Conservation (phyloP, 2,888 invertebrate species). For the Coremacera marginata region DNA sequence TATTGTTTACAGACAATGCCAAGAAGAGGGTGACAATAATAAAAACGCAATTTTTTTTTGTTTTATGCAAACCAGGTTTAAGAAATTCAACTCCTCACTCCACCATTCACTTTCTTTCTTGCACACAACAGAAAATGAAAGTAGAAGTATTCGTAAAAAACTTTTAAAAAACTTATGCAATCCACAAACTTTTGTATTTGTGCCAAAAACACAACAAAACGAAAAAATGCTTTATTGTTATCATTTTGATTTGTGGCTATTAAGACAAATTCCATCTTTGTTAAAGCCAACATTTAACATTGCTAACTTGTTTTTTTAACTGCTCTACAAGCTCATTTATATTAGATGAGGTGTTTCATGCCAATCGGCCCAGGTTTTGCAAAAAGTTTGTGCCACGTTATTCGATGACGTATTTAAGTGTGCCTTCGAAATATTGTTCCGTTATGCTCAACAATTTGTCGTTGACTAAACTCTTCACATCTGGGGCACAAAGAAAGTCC, state of each 20-base stretch:
- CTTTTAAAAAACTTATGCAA: background rate
- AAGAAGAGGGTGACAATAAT: background rate
- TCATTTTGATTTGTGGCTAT: too few species aligned
- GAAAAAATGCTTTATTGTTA: background rate
- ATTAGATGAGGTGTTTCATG: too few species aligned
- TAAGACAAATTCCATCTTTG: too few species aligned
- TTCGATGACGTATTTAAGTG: slow-evolving; percentile 59
- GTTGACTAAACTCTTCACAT: slow-evolving; percentile 58
- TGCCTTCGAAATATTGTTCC: slow-evolving; percentile 56
- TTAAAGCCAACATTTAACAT: too few species aligned
- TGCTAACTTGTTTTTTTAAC: too few species aligned
- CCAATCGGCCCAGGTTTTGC: too few species aligned
- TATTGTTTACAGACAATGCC: background rate
- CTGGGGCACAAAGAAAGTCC: slow-evolving; percentile 57
- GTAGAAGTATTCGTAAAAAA: slow-evolving; percentile 5
- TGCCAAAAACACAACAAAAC: background rate
- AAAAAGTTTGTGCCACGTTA: too few species aligned
- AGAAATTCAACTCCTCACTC: background rate
- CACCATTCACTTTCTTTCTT: background rate
- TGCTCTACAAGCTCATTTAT: too few species aligned
- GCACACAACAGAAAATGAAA: background rate
- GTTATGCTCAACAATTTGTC: slow-evolving; percentile 57
- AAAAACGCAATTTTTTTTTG: background rate
- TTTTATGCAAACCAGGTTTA: background rate
- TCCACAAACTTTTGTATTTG: background rate